Base-by-base conservation (phyloP, 2,888 invertebrate species). In the Germaria angustata region DNA sequence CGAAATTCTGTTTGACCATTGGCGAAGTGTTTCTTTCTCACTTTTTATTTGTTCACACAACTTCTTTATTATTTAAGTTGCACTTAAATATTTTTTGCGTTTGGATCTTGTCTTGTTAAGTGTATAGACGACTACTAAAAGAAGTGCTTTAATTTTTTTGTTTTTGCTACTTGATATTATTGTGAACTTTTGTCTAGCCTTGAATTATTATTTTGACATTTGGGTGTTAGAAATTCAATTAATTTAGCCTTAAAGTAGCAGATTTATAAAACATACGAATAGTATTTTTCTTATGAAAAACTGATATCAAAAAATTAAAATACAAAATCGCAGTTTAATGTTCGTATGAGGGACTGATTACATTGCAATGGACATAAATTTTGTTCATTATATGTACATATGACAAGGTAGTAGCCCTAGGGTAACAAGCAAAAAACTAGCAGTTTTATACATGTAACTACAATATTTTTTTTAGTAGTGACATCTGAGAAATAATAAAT, bases 51-150 rank as follows among this genome's bases (percentile, higher is more conserved):
- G 53, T 69, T 36, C 32, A 32, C 32, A 34, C 13, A 59, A 57
- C 49, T 59, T 57, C 69, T 76, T 9, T 63, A 84, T 85, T 86
- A 85, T 85, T 86, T 85, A 85, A 85, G 84, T 84, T 84, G 85
- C 84, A 85, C 85, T 84, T 85, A 85, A 84, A 79, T 78, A 80
- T 82, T 72, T 78, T 80, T 61, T 44, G 57, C 55, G 6, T 81
- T 72, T 55, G 68, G 69, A 53, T 41, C 46, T 34, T 68, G 7
- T 66, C 46, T 72, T 24, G n/a, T n/a, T 51, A 15, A 15, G 41
- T 44, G 49, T 15, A 41, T 11, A 15, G 32, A 34, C 22, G 32
- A 34, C 15, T 7, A 44, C 3, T 55, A 63, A 65, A 63, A 39
- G n/a, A 2, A 13, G n/a, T 17, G 2, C 24, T 57, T 22, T 22